Base-by-base conservation (phyloP, 1,140 invertebrate species). In the Asbolus verrucosus region DNA sequence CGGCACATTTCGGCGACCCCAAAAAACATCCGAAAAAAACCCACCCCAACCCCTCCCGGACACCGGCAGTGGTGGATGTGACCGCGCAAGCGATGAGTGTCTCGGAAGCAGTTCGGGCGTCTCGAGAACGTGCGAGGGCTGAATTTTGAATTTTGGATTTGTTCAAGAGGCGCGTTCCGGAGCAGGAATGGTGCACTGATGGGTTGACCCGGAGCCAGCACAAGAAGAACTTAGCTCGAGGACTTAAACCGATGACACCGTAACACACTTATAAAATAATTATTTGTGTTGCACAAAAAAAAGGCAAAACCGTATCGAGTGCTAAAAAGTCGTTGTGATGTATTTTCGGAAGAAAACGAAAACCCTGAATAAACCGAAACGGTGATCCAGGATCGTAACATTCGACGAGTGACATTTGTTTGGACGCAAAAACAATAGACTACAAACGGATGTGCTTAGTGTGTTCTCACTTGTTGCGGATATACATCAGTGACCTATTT, bases 181-280 rank as follows among this genome's bases (percentile, higher is more conserved):
- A 24, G 15, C 21, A 11, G 60, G 60, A 62, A 62, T 60, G 8
- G 61, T 63, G 61, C 16, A 21, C 33, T 39, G 61, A 39, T 62
- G 59, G 59, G 59, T 39, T 62, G 59, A 41, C 33, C 61, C 39
- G 31, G 61, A 38, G 61, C 21, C 19, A 21, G 11, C 33, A 14
- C 15, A 4, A 41, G 54, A 63, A 39, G 61, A 36, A 63, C 31
- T 63, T 8, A 27, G 33, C 60, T 39, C 60, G 38, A 63, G 60
- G 61, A 63, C 33, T 41, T 27, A 38, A 63, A 63, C 62, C 50
- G 43, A 66, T 77, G 76, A 77, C 76, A 77, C 68, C 65, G 41
- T 72, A 72, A 77, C 75, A 76, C 59, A 77, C 75, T 77, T 76
- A 66, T 30, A 63, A 41, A 43, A 41, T 63, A 39, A 63, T 63